These are phyloP conservation scores for Drosophila serrata DNA, from an alignment of 1,140 invertebrate genomes.

Conservation along the genomic window DNA sequence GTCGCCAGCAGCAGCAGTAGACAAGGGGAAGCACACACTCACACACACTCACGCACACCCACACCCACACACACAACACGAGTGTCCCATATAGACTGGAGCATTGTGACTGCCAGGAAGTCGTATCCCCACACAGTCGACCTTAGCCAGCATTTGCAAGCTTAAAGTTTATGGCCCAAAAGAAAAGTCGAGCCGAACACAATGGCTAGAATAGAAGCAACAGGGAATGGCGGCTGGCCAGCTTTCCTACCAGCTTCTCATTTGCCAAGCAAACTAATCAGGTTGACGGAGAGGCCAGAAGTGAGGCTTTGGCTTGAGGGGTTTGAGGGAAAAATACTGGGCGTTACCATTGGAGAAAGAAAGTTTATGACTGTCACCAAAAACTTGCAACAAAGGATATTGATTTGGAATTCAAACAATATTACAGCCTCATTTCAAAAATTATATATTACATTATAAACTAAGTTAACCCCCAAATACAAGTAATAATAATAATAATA, in stretches of 20 bases:
- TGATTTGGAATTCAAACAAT: not conserved
- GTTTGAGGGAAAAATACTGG: not conserved
- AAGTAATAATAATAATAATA: no score
- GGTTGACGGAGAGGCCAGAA: constrained; percentile 46
- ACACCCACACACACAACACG: not conserved
- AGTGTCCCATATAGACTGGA: constrained; percentile 1
- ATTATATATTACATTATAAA: no score
- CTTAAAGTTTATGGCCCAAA: constrained; percentile 76
- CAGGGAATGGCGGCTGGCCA: constrained; percentile 32
- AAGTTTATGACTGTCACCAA: constrained; percentile 59
- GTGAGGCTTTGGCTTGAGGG: not conserved
- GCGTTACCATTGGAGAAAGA: constrained; percentile 7
- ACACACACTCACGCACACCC: constrained; percentile 1
- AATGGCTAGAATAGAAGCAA: constrained; percentile 56
- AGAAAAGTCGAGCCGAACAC: constrained; percentile 61
- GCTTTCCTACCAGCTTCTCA: constrained; percentile 10
- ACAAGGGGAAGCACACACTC: constrained; percentile 22
- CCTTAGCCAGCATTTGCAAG: constrained; percentile 57
- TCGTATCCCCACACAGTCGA: constrained; percentile 47
- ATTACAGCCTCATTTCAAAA: not conserved
- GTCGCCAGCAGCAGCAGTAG: constrained; percentile 47
- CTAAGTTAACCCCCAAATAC: no score
- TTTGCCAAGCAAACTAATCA: constrained; percentile 59
- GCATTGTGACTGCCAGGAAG: constrained; percentile 72
- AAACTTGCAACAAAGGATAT: constrained; percentile 16